Base-by-base conservation (phyloP, 2,888 invertebrate genomes). In the Cremastinae sp. region DNA sequence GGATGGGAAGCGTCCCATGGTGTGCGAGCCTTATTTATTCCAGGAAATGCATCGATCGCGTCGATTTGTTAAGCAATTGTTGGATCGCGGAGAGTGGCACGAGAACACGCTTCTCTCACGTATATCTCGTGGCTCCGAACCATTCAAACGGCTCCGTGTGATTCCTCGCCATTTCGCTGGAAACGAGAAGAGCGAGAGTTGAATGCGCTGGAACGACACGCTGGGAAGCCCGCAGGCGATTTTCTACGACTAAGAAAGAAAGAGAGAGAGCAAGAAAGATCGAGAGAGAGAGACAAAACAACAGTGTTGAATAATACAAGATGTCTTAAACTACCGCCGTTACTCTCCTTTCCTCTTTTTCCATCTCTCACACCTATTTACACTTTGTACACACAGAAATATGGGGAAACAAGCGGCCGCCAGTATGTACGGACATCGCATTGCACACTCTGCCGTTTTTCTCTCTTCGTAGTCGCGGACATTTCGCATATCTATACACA, bases 31-130 rank as follows among this genome's bases (percentile, higher is more conserved):
- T 79, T 77, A 79, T 79, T 81, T 80, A 79, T 81, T 81, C 79
- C 81, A 77, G 80, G 80, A 81, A 82, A 79, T 78, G 73, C 71
- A 78, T 75, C 66, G 45, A 68, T 43, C 43, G 70, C 69, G 65
- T 71, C 80, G 78, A 81, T 80, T 81, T 81, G 81, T 80, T 81
- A 75, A 81, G 80, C 78, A 82, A 82, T 79, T 80, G 78, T 82
- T 79, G 66, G 53, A 49, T 56, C 77, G 59, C 56, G 66, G 41
- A 56, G 65, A 71, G 59, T 53, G 53, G 47, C 64, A 69, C 51
- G 10, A 1, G 39, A 10, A 41, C 62, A 43, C 58, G 47, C 45
- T 28, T 18, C 18, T 9, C 39, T 9, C 49, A 51, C n/a, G 39
- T 14, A 47, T 56, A 7, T 47, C 62, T 43, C 55, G 39, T 28